A percentile compares a stretch with the other conserved stretches of the same genome.
Evolutionary conservation across 2,113 vertebrate genomes (phyloP).

Genomic region (Gobius niger): DNA sequence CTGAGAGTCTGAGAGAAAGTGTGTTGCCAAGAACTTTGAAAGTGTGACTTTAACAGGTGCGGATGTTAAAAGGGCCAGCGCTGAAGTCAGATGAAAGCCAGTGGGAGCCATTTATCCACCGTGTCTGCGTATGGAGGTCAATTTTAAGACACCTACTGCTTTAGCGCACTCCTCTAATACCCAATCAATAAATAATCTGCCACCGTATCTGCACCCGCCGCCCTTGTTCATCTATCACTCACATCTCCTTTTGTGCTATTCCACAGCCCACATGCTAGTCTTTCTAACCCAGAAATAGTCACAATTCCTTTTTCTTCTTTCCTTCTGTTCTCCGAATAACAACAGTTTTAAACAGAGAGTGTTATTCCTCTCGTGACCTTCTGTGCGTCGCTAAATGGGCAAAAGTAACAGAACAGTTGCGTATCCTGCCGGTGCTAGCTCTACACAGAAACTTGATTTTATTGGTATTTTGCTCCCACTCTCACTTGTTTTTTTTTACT

Average conservation of each 20-base stretch:
- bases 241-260: conserved; percentile 42
- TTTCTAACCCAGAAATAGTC: neutral
- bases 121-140: conserved; percentile 47
- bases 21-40: neutral
- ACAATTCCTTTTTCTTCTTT: neutral
- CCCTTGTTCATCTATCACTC: conserved; percentile 58
- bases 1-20: neutral
- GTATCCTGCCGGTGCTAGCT: conserved; percentile 53
- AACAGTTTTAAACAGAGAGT: conserved; percentile 19
- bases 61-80: neutral
- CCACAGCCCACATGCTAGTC: conserved; percentile 28
- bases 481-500: conserved; percentile 39
- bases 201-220: conserved; percentile 55
- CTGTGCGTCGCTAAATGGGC: conserved; percentile 40
- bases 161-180: conserved; percentile 52
- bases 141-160: conserved; percentile 47
- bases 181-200: conserved; percentile 75
- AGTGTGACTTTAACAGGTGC: conserved; percentile 2
- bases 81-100: conserved; percentile 14
- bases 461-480: conserved; percentile 36
- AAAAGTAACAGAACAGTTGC: conserved; percentile 49
- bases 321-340: neutral
- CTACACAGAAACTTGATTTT: conserved; percentile 35
- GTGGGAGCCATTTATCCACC: conserved; percentile 34
- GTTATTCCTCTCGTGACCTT: conserved; percentile 45